Conservation (phyloP, 2,888 invertebrate genomes). For the Polymixis lichenea region DNA sequence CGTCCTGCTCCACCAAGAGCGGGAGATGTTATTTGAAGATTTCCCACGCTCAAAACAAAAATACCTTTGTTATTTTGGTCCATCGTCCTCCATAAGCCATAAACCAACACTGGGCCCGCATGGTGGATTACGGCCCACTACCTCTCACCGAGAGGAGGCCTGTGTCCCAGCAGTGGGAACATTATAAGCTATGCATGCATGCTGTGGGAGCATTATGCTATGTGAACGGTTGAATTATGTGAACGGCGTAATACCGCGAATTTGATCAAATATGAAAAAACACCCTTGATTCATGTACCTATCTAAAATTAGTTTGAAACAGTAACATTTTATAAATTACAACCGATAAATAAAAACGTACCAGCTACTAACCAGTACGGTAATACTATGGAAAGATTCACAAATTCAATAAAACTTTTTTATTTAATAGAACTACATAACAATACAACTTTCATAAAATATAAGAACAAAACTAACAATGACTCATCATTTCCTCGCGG, state of each 20-base stretch:
- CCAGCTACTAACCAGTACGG: conserved; percentile 36
- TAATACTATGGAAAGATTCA: conserved; percentile 25
- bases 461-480: conserved; percentile 41
- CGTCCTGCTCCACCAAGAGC: too few relatives aligned
- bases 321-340: conserved; percentile 1
- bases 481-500: conserved; percentile 65
- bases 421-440: conserved; percentile 57
- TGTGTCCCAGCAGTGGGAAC: too few relatives aligned
- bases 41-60: too few relatives aligned
- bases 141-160: too few relatives aligned
- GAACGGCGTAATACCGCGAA: not conserved
- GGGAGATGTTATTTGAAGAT: too few relatives aligned
- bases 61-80: too few relatives aligned
- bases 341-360: conserved; percentile 18
- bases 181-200: too few relatives aligned
- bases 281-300: not conserved
- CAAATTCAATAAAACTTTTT: conserved; percentile 50
- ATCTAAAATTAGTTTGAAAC: not conserved
- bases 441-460: conserved; percentile 41
- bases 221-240: too few relatives aligned
- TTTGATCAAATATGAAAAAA: not conserved
- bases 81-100: too few relatives aligned
- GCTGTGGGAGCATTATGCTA: too few relatives aligned
- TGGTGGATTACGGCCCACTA: too few relatives aligned
- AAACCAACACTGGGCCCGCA: too few relatives aligned